Conservation (phyloP, 2,797 vertebrate species). For the Chrosomus eos region DNA sequence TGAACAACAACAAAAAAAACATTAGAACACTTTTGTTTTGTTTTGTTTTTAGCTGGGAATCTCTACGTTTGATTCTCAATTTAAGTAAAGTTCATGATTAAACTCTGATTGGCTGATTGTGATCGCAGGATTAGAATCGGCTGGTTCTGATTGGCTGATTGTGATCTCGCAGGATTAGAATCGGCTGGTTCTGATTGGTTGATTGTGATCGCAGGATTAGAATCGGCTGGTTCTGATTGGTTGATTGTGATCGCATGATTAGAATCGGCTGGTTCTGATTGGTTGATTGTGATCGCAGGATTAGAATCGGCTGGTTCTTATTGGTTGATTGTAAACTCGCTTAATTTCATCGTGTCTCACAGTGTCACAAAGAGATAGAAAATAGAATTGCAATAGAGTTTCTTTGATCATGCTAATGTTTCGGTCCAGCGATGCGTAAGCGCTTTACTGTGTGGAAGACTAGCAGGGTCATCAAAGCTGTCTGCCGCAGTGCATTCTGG, state of each 20-base stretch:
- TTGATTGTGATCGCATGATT: too few relatives aligned
- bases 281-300: conserved; percentile 45
- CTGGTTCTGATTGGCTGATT: too few relatives aligned
- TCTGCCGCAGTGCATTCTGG: conserved; percentile 49
- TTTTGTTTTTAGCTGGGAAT: not conserved
- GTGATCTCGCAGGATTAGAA: conserved; percentile 33
- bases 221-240: not conserved
- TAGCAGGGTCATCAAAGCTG: not conserved
- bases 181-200: not conserved
- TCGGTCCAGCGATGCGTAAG: not conserved
- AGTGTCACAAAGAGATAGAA: not conserved
- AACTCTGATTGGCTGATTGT: too few relatives aligned
- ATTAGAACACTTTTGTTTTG: too few relatives aligned
- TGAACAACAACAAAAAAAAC: not conserved
- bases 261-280: too few relatives aligned
- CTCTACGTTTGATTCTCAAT: not conserved
- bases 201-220: too few relatives aligned
- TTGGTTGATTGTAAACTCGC: conserved; percentile 56
- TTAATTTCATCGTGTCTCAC: conserved; percentile 40
- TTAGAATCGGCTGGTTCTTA: not conserved
- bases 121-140: too few relatives aligned
- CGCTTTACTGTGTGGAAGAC: conserved; percentile 52
- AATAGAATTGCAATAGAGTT: not conserved
- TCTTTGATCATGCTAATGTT: not conserved
- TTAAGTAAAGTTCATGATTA: too few relatives aligned